These are phyloP conservation scores for Crambe crambe DNA, from an alignment of 37 sponge, comb jelly and placozoan genomes.

Conservation along the genomic window DNA sequence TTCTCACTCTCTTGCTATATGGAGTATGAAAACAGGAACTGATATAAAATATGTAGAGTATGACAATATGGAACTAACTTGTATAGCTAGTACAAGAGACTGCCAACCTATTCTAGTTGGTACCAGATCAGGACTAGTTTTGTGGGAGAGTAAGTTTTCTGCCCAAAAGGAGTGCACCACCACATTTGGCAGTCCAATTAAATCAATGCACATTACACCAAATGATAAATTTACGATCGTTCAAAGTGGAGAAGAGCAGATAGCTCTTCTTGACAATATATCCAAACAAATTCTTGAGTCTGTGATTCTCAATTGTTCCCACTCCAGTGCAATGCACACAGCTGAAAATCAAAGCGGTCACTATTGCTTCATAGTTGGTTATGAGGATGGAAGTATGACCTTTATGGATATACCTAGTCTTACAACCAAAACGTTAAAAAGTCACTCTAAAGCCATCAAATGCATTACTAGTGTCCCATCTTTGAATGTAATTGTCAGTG, in stretches of 20 bases:
- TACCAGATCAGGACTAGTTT: conserved; percentile 5
- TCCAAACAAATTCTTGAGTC: not conserved
- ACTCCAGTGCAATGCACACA: not conserved
- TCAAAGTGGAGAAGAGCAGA: not conserved
- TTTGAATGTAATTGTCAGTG: conserved; percentile 7
- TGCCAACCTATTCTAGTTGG: not conserved
- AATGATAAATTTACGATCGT: not conserved
- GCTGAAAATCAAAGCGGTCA: no score
- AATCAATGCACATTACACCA: not conserved
- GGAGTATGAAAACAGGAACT: conserved; percentile 35
- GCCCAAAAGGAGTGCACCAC: no score
- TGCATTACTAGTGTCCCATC: not conserved
- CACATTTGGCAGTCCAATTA: not conserved
- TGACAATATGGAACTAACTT: not conserved
- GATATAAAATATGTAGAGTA: not conserved
- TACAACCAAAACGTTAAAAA: not conserved
- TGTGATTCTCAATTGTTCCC: not conserved
- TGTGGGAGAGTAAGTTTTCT: not conserved
- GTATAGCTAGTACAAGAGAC: not conserved
- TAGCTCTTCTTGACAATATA: conserved; percentile 1
- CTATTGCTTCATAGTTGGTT: conserved; percentile 21
- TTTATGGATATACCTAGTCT: conserved; percentile 25
- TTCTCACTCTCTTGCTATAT: not conserved
- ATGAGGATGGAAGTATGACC: conserved; percentile 24
- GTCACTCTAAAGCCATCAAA: conserved; percentile 43